Conservation (phyloP, 2,797 vertebrate genomes). For the Gambusia yucatana region DNA sequence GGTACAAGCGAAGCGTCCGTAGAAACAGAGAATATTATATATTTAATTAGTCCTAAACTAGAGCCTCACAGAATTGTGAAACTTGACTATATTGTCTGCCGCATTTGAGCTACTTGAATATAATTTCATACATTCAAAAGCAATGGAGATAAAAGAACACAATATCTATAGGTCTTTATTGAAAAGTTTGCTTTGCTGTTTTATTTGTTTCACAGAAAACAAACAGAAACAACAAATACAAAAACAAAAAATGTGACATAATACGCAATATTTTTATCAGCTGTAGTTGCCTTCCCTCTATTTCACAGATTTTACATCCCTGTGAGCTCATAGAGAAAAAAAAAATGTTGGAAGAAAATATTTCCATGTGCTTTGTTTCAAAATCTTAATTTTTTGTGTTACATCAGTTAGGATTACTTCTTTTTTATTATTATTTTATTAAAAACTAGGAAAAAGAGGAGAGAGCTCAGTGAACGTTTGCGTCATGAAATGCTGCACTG, state of each 20-base stretch:
- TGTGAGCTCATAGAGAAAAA: neutral
- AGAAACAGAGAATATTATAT: neutral
- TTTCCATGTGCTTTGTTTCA: neutral
- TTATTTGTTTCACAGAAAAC: neutral
- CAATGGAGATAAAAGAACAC: neutral
- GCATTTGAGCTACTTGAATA: neutral
- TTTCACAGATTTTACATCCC: neutral
- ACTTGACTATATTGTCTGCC: neutral
- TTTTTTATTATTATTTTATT: neutral
- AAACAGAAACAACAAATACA: neutral
- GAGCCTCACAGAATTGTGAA: neutral
- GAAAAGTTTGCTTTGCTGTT: neutral
- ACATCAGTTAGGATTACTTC: neutral
- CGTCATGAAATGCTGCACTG: neutral
- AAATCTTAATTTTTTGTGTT: neutral
- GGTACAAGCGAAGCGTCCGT: neutral
- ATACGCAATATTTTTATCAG: neutral
- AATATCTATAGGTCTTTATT: neutral
- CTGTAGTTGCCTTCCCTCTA: neutral
- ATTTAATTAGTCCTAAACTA: neutral
- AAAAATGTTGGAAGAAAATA: neutral
- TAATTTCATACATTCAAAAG: neutral
- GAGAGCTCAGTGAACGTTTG: neutral
- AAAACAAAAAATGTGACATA: neutral
- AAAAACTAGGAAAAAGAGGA: neutral